These are phyloP conservation scores for Chydorus sphaericus DNA, from an alignment of 2,888 invertebrate species.

Conservation along the genomic window DNA sequence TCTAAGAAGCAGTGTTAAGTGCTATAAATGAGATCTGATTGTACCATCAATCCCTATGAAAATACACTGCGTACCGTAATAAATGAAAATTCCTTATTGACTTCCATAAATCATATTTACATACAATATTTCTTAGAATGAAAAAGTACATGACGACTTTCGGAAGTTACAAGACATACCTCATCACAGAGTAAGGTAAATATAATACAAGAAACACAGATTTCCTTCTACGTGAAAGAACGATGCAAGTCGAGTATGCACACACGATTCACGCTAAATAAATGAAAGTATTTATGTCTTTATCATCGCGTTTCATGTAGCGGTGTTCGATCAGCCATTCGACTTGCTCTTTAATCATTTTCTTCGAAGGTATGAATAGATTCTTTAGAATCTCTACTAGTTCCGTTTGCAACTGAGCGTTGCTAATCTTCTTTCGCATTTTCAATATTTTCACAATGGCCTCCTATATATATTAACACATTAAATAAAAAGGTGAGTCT, in stretches of 20 bases:
- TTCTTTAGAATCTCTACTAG: constrained; percentile 95
- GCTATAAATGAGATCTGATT: constrained; percentile 2
- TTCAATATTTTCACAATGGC: constrained; percentile 98
- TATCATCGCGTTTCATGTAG: constrained; percentile 90
- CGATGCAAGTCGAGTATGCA: too few relatives aligned
- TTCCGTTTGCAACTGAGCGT: constrained; percentile 91
- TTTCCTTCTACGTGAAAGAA: background rate
- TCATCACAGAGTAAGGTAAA: too few relatives aligned
- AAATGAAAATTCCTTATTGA: too few relatives aligned
- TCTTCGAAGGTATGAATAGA: constrained; percentile 97
- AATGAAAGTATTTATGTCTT: constrained; percentile 94
- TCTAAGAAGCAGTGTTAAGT: background rate
- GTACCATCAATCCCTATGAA: background rate
- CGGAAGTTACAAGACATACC: too few relatives aligned
- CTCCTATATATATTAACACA: constrained; percentile 46
- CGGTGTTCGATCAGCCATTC: constrained; percentile 99
- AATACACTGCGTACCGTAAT: constrained; percentile 5
- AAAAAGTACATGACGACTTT: too few relatives aligned
- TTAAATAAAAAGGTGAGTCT: background rate
- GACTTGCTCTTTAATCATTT: constrained; percentile 98
- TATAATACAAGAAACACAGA: background rate
- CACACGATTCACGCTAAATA: constrained; percentile 66
- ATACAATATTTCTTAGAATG: too few relatives aligned
- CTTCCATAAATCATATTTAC: constrained; percentile 3
- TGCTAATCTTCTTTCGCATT: constrained; percentile 87